phyloP scores from a whole-genome alignment of 1,140 invertebrate genomes.

The Drosophila parabipectinata region DNA sequence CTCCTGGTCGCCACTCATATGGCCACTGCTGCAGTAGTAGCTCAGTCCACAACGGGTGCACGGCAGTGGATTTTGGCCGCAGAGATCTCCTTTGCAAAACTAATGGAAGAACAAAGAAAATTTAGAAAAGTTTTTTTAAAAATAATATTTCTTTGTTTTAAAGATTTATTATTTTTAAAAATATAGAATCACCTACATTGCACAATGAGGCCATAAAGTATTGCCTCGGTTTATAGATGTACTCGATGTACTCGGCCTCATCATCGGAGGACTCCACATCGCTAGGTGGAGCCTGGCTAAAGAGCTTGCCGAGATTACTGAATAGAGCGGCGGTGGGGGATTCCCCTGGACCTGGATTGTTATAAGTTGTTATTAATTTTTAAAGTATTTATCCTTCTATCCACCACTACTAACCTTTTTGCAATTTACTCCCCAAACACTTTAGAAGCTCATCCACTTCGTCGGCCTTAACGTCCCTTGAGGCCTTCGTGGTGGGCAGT shows the following conservation, averaged over 20 bases:
- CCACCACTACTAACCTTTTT: conserved; percentile 37
- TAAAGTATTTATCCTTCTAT: not conserved
- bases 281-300: conserved; percentile 65
- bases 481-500: not conserved
- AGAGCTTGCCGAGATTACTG: conserved; percentile 70
- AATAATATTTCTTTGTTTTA: not conserved
- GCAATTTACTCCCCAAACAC: conserved; percentile 57
- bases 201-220: conserved; percentile 78
- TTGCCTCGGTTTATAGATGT: conserved; percentile 76
- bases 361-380: not conserved
- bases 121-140: not conserved
- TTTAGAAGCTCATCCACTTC: conserved; percentile 53
- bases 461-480: conserved; percentile 14
- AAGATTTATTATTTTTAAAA: not conserved
- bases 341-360: conserved; percentile 34
- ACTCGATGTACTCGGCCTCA: conserved; percentile 81
- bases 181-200: conserved; percentile 54
- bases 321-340: conserved; percentile 48
- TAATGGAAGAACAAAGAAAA: conserved; percentile 13
- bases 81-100: conserved; percentile 74
- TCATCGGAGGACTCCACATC: conserved; percentile 73
- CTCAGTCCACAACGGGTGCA: conserved; percentile 85
- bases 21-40: conserved; percentile 85
- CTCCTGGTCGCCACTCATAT: conserved; percentile 84
- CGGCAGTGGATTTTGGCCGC: conserved; percentile 27